These are phyloP conservation scores for Caenorhabditis doughertyi DNA, from an alignment of 2,888 invertebrate species.

Conservation along the genomic window DNA sequence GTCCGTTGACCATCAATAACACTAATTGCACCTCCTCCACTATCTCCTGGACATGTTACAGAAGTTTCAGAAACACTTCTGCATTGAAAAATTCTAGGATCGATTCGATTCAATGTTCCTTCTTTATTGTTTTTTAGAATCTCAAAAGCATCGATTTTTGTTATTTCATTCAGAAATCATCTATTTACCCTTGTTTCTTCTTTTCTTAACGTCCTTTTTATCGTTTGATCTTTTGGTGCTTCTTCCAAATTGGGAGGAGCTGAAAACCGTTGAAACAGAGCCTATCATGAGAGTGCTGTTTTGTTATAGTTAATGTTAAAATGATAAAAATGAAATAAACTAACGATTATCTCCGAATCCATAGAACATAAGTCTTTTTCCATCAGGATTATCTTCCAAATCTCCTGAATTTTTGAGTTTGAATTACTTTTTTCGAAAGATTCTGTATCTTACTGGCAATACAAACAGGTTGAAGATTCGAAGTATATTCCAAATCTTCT, in stretches of 20 bases:
- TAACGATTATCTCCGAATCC: slow-evolving; percentile 27
- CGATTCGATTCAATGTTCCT: slow-evolving; percentile 2
- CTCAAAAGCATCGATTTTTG: background rate
- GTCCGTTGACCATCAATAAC: background rate
- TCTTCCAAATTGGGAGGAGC: background rate
- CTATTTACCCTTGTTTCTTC: background rate
- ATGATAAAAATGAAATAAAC: background rate
- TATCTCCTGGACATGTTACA: slow-evolving; percentile 9
- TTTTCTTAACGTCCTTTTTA: background rate
- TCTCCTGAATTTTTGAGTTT: background rate
- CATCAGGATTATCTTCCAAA: background rate
- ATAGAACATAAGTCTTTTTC: background rate
- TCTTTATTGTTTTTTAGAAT: background rate
- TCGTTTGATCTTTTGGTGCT: background rate
- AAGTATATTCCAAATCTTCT: slow-evolving; percentile 30
- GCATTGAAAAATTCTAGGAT: background rate
- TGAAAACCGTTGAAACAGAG: background rate
- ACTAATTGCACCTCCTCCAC: slow-evolving; percentile 3
- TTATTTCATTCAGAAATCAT: background rate
- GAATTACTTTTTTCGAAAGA: background rate
- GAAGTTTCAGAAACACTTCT: background rate
- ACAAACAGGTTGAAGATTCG: slow-evolving; percentile 28
- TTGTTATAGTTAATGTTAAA: too few species aligned
- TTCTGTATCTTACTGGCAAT: slow-evolving; percentile 8
- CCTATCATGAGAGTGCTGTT: too few species aligned